Percentiles rank a stretch among this genome's conserved stretches.
Evolutionary conservation across 2,113 vertebrate species (phyloP).

Genomic region (Xenopus borealis): DNA sequence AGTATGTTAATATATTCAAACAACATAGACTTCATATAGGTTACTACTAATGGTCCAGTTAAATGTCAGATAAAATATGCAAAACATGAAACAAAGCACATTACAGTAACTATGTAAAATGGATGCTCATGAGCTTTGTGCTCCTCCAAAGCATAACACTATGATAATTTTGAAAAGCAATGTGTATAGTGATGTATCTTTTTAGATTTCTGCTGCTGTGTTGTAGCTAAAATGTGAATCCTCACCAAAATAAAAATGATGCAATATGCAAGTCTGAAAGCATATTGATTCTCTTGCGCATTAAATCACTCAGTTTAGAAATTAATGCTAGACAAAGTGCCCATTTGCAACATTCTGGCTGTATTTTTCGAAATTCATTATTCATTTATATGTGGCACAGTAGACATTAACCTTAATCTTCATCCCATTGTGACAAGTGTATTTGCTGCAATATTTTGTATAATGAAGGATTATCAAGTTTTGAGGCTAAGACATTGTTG

Average conservation of each 20-base stretch:
- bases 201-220: no score
- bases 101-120: no score
- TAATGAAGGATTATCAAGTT: not conserved
- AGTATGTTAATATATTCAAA: no score
- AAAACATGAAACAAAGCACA: no score
- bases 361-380: constrained; percentile 30
- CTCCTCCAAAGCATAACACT: no score
- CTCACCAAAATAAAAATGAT: constrained; percentile 57
- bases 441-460: not conserved
- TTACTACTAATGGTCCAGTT: no score
- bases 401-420: not conserved
- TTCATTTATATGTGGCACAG: not conserved
- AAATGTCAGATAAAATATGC: no score
- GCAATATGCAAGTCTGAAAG: constrained; percentile 58
- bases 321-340: constrained; percentile 63
- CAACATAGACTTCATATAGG: no score
- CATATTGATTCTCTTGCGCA: constrained; percentile 63
- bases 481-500: not conserved
- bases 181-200: no score
- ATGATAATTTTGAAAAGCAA: no score
- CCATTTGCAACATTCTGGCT: constrained; percentile 56
- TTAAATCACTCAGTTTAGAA: constrained; percentile 61
- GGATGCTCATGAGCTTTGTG: no score
- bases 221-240: constrained; percentile 52
- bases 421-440: not conserved